Base-by-base conservation (phyloP, 2,113 vertebrate genomes). In the Natator depressus region DNA sequence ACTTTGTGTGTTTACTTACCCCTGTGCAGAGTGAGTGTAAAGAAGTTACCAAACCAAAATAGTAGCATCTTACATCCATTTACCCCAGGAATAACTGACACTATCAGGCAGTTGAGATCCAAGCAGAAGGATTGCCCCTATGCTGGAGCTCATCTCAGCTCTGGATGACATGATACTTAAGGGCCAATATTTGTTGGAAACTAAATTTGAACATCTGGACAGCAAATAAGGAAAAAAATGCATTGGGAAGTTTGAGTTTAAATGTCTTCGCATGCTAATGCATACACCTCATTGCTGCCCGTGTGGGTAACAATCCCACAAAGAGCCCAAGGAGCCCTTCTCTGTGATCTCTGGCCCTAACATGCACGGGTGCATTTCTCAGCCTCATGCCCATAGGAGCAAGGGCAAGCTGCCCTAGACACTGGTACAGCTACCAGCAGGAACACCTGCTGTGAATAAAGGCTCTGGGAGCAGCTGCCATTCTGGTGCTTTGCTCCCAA, bases 151-250 rank as follows among this genome's bases (percentile, higher is more conserved):
- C 57, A 59, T 59, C 54, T 97, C 97, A 96, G 85, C 11, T 12
- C 95, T 89, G 95, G 95, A 62, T 96, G 96, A 95, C 5, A 22
- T 16, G 84, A 53, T 89, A 95, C 95, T 96, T 97, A 93, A 96
- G 95, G 89, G 89, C 86, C 78, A 35, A 94, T 94, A 93, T 93
- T 96, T 92, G 90, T 85, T 93, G 96, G 96, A 97, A 97, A 97
- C 89, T 47, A 91, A 95, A 96, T 95, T 94, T 92, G 95, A 98
- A 98, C 96, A 97, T 91, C 95, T 91, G 95, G 91, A 95, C 85
- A 95, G 96, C 90, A 91, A 96, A 95, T 76, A 79, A 89, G 93
- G 91, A 95, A 95, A 96, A 97, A 96, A 85, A 91, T 93, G 84
- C 94, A 91, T 91, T 84, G 69, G 4, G 16, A 59, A 87, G 95